phyloP scores from a whole-genome alignment of 1,140 invertebrate genomes.

The Ditylenchus dipsaci region DNA sequence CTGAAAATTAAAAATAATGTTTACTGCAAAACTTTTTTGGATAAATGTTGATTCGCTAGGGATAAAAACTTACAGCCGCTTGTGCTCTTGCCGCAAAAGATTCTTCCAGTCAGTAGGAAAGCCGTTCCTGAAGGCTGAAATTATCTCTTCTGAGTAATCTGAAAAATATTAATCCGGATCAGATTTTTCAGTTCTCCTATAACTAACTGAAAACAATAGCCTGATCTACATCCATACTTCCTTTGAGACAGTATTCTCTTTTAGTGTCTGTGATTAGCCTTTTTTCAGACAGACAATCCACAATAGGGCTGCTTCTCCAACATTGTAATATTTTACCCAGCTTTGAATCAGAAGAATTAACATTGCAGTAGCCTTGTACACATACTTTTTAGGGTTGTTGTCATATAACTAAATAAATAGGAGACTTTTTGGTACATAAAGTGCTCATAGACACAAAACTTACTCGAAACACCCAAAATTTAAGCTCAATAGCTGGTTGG shows the following conservation, averaged over 20 bases:
- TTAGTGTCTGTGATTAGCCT: background rate
- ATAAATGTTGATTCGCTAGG: no score
- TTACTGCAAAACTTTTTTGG: background rate
- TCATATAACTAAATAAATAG: background rate
- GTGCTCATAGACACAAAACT: background rate
- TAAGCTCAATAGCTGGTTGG: background rate
- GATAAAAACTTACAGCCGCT: background rate
- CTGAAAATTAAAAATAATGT: background rate
- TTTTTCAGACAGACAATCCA: background rate
- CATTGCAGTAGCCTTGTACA: background rate
- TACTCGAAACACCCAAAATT: constrained; percentile 3
- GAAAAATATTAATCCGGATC: background rate
- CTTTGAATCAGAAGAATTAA: no score
- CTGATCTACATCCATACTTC: background rate
- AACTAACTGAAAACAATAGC: background rate
- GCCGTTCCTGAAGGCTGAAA: background rate
- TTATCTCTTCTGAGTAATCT: background rate
- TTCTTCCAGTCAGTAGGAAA: background rate
- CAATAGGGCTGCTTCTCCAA: background rate
- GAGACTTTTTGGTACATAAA: no score
- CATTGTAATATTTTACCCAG: background rate
- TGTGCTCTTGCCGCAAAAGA: background rate
- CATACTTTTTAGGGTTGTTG: background rate
- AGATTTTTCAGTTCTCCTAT: background rate
- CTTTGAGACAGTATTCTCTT: background rate